Evolutionary conservation across 2,113 vertebrate species (phyloP), one percentile per base, ranked within the genome.

Genomic region (Heterotis niloticus): DNA sequence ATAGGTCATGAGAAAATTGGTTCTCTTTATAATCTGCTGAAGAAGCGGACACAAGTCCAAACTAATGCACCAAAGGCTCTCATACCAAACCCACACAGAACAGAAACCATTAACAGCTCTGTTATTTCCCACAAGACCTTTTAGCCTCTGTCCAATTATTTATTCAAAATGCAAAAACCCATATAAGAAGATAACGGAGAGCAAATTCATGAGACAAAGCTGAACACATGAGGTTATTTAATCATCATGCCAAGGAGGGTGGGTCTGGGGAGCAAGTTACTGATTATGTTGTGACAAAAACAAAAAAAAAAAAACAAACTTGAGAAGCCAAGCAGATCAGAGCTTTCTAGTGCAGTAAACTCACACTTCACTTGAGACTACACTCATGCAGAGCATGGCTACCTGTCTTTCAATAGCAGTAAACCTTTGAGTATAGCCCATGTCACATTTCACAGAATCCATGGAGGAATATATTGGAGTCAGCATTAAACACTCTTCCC

Each of bases 371-470:
- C 90, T 88, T 2, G 89, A 91, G 89, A 91, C 88, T 89, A 87
- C 90, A 91, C 90, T 86, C 95, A 95, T 96, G 94, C 94, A 95
- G 93, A 94, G 92, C 93, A 81, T 90, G 81, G 90, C 91, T 87
- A 84, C 89, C 90, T 93, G 85, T 75, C 77, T 82, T 89, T 93
- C 88, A 95, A 95, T 90, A 94, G 93, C 90, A 94, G 95, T 96
- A 98, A 97, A 97, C 95, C 94, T 96, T 97, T 96, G 96, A 98
- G 97, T 97, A 99, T 98, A 98, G 96, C 94, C 94, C 95, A 94
- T 93, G 91, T 90, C 90, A 92, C 91, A 91, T 90, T 91, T 92
- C 90, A 93, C 88, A 90, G 88, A 90, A 91, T 92, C 91, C 91
- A 90, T 90, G 87, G 86, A 82, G 90, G 90, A 90, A 92, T 87